phyloP scores from a whole-genome alignment of 2,797 vertebrate genomes.

The Cossypha polioptera region DNA sequence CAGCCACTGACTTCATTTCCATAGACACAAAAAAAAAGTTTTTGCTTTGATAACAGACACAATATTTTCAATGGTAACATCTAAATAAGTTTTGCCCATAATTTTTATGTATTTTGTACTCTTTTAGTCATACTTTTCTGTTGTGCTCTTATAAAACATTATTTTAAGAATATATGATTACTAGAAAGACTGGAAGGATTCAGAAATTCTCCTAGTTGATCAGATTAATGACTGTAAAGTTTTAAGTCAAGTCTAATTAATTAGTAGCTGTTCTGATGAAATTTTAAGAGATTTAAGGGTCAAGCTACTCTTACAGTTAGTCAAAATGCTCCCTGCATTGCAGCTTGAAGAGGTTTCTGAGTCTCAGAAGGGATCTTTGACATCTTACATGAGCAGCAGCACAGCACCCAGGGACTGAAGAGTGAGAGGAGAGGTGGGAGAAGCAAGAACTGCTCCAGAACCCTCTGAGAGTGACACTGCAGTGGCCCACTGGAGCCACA shows the following conservation, averaged over 20 bases:
- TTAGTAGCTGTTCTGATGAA: slow-evolving; percentile 8
- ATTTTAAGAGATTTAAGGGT: neutral
- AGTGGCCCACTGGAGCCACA: neutral
- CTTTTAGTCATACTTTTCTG: slow-evolving; percentile 41
- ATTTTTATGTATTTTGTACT: neutral
- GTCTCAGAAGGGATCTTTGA: neutral
- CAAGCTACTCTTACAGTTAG: neutral
- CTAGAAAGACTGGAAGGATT: neutral
- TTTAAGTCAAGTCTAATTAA: slow-evolving; percentile 52
- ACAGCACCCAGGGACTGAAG: neutral
- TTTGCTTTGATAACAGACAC: neutral
- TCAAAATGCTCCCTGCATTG: neutral
- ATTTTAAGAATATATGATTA: slow-evolving; percentile 25
- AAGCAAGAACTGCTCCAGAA: neutral
- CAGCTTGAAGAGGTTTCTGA: neutral
- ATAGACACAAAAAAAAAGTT: neutral
- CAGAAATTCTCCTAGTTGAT: neutral
- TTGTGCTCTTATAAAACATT: slow-evolving; percentile 3
- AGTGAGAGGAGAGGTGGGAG: neutral
- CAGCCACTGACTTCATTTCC: slow-evolving; percentile 25
- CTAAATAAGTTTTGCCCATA: neutral
- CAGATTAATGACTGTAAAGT: neutral
- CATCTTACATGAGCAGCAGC: neutral
- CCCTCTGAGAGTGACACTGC: neutral
- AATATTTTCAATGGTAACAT: neutral